Evolutionary conservation across 2,888 invertebrate species (phyloP).

Genomic region (Sepioteuthis lessoniana): DNA sequence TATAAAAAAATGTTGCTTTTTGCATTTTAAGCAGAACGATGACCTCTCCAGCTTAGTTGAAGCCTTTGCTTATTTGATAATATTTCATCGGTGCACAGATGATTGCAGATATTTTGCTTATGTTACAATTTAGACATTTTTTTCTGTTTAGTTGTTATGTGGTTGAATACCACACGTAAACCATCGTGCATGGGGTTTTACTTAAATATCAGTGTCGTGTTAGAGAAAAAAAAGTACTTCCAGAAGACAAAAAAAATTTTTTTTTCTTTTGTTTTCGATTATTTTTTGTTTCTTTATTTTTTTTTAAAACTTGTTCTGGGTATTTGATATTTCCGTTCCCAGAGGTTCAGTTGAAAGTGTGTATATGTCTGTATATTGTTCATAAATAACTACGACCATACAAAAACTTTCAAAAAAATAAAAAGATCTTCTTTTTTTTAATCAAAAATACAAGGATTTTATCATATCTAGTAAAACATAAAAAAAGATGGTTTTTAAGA

Average conservation of each 20-base stretch:
- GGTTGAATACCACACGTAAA: not conserved
- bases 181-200: not conserved
- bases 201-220: not conserved
- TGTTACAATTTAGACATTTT: not conserved
- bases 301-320: not conserved
- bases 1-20: not conserved
- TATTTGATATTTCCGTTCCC: slow-evolving; percentile 2
- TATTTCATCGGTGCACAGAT: not conserved
- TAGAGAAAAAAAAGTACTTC: slow-evolving; percentile 14
- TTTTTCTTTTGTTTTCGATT: too few species aligned
- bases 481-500: too few species aligned
- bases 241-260: not conserved
- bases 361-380: not conserved
- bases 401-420: too few species aligned
- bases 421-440: too few species aligned
- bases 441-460: too few species aligned
- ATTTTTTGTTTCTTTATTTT: too few species aligned
- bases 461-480: too few species aligned
- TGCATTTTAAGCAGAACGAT: slow-evolving; percentile 9
- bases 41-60: not conserved
- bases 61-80: slow-evolving; percentile 15
- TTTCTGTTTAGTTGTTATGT: not conserved
- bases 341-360: not conserved
- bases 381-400: too few species aligned
- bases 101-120: slow-evolving; percentile 17